These are phyloP conservation scores for Calidris pugnax DNA, from an alignment of 2,113 vertebrate genomes.

Conservation along the genomic window DNA sequence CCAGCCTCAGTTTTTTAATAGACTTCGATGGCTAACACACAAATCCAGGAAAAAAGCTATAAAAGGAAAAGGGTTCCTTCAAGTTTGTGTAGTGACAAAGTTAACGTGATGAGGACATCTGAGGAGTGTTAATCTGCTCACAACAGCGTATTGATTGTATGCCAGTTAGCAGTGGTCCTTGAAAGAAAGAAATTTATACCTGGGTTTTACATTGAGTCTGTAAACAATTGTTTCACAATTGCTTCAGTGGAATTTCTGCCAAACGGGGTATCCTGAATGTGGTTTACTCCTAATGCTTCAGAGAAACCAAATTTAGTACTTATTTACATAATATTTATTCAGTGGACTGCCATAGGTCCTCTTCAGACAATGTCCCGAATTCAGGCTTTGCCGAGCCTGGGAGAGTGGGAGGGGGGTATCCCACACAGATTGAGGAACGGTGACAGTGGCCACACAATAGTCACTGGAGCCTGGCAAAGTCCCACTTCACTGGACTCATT, in stretches of 20 bases:
- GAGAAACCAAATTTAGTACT: background rate
- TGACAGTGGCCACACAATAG: background rate
- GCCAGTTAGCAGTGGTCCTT: background rate
- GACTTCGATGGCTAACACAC: background rate
- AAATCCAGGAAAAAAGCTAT: background rate
- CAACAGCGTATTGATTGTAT: background rate
- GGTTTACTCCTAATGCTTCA: background rate
- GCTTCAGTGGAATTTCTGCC: background rate
- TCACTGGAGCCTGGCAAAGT: background rate
- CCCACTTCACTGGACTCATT: accelerated
- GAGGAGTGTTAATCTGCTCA: background rate
- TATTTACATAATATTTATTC: background rate
- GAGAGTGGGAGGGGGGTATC: accelerated
- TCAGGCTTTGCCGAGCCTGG: accelerated
- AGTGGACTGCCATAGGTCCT: background rate
- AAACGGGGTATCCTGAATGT: background rate
- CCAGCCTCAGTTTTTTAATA: background rate
- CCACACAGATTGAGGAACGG: accelerated
- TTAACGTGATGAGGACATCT: background rate
- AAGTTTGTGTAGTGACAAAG: background rate
- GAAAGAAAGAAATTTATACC: background rate
- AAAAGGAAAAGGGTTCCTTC: background rate
- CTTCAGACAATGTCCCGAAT: background rate
- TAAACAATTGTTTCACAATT: background rate
- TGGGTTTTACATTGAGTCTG: background rate